A percentile compares a stretch with the other conserved stretches of the same genome.
phyloP scores from a whole-genome alignment of 2,797 vertebrate species.

The Pipistrellus pipistrellus region DNA sequence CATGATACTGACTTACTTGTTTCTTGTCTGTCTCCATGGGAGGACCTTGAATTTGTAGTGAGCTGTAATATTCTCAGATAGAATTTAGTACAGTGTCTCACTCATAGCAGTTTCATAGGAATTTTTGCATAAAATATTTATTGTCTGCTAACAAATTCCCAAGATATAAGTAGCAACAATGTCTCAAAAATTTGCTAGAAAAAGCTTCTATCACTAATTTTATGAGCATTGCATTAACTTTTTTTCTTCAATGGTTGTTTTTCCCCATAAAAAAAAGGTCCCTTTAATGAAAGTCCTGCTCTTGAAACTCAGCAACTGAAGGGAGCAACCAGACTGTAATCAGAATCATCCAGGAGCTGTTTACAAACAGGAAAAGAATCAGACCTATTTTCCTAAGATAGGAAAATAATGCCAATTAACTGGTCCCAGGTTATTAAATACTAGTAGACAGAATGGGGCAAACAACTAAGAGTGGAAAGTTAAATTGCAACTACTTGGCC shows the following conservation, averaged over 20 bases:
- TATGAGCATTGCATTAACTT: not conserved
- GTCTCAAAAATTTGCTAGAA: not conserved
- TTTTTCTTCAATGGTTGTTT: not conserved
- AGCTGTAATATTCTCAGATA: not conserved
- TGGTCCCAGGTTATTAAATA: constrained; percentile 11
- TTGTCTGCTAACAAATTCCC: constrained; percentile 19
- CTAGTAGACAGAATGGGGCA: not conserved
- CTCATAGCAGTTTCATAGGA: not conserved
- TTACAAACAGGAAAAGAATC: constrained; percentile 13
- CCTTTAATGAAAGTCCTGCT: not conserved
- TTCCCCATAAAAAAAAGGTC: not conserved
- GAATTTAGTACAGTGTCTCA: not conserved
- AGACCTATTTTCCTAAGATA: constrained; percentile 57
- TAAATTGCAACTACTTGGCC: constrained; percentile 15
- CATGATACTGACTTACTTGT: not conserved
- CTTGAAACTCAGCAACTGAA: not conserved
- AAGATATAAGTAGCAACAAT: constrained; percentile 24
- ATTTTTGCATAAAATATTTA: constrained; percentile 20
- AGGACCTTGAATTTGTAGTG: not conserved
- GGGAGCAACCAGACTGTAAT: not conserved
- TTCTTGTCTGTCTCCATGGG: not conserved
- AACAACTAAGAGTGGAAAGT: constrained; percentile 23
- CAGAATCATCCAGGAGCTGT: not conserved
- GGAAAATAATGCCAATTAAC: constrained; percentile 10
- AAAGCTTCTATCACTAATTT: not conserved